Percentiles rank a stretch among this genome's conserved stretches.
Evolutionary conservation across 2,888 invertebrate genomes (phyloP).

Genomic region (Orthonychiurus folsomi): DNA sequence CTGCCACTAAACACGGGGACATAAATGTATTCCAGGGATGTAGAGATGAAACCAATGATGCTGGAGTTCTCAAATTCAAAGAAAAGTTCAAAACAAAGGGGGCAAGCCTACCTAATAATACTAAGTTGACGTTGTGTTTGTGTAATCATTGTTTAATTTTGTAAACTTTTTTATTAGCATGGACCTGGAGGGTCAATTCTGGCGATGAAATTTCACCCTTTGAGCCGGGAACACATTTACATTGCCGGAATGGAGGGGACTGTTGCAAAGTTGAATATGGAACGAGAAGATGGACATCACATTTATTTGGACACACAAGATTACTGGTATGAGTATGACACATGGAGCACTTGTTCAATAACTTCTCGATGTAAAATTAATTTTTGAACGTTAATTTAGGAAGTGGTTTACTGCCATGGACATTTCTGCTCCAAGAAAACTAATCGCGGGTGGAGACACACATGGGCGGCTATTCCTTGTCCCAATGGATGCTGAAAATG

Average conservation of each 20-base stretch:
- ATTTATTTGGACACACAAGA: conserved; percentile 9
- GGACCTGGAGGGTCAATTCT: conserved; percentile 31
- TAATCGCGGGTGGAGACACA: conserved; percentile 22
- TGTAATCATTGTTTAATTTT: neutral
- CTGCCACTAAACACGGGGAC: conserved; percentile 32
- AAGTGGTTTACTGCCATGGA: conserved; percentile 37
- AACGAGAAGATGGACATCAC: neutral
- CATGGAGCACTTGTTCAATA: neutral
- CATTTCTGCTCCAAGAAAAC: conserved; percentile 16
- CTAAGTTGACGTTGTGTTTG: neutral
- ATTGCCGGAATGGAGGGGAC: conserved; percentile 29
- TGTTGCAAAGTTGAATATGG: conserved; percentile 14
- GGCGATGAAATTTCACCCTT: conserved; percentile 27
- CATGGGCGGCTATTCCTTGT: conserved; percentile 22
- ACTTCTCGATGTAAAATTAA: conserved; percentile 2
- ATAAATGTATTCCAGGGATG: conserved; percentile 19
- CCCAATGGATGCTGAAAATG: conserved; percentile 14
- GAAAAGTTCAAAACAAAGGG: conserved; percentile 17
- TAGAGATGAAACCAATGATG: neutral
- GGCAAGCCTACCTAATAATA: too few relatives aligned
- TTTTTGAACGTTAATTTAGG: conserved; percentile 14
- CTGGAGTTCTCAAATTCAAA: conserved; percentile 12
- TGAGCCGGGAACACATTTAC: conserved; percentile 18
- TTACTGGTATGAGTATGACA: conserved; percentile 15
- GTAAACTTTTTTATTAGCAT: conserved; percentile 11